Percentiles rank a stretch among this genome's conserved stretches.
phyloP scores from a whole-genome alignment of 2,797 vertebrate genomes.

The Dipus sagitta region DNA sequence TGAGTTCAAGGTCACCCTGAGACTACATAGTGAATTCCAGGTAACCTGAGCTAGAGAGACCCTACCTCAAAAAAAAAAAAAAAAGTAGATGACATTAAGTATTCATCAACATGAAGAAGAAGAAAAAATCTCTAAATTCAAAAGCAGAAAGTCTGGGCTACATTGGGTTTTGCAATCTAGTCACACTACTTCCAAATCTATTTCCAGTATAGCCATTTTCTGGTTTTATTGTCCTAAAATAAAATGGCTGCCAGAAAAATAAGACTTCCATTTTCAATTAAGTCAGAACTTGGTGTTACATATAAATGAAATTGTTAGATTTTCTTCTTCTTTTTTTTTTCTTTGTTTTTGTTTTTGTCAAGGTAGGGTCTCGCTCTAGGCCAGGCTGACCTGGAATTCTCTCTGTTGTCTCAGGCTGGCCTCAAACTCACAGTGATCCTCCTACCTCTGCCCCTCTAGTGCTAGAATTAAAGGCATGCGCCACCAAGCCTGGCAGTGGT shows the following conservation, averaged over 20 bases:
- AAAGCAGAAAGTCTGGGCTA: conserved; percentile 14
- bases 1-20: too few species aligned
- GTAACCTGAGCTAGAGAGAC: too few species aligned
- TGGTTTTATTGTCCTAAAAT: conserved; percentile 8
- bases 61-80: too few species aligned
- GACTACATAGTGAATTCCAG: too few species aligned
- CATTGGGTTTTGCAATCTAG: neutral
- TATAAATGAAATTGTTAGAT: conserved; percentile 21
- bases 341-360: too few species aligned
- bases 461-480: too few species aligned
- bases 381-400: too few species aligned
- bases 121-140: neutral
- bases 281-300: conserved; percentile 44
- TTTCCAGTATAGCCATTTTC: conserved; percentile 6
- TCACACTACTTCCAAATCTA: conserved; percentile 2
- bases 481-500: neutral
- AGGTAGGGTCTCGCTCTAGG: too few species aligned
- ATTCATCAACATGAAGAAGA: neutral
- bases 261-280: conserved; percentile 31
- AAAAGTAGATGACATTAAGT: neutral
- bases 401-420: too few species aligned
- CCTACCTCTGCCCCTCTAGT: too few species aligned
- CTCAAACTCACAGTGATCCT: too few species aligned
- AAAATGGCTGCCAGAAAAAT: conserved; percentile 46
- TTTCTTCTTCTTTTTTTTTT: too few species aligned